Evolutionary conservation across 1,140 invertebrate genomes (phyloP).

Genomic region (Babylonia areolata): DNA sequence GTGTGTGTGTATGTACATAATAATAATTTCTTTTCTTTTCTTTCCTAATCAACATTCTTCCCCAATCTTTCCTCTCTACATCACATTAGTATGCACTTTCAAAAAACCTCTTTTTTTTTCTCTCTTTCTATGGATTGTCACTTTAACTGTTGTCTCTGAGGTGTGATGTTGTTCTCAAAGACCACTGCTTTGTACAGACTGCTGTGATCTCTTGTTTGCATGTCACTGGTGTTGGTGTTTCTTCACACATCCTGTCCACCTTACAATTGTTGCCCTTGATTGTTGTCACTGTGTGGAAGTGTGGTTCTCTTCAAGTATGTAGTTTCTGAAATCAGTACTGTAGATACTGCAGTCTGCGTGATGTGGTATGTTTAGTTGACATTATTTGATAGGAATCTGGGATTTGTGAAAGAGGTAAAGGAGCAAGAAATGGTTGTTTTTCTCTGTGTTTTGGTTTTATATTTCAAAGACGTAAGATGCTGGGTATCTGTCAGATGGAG

Average conservation of each 20-base stretch:
- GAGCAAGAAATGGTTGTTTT: too few species aligned
- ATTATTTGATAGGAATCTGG: too few species aligned
- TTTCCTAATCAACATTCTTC: not conserved
- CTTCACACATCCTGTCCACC: not conserved
- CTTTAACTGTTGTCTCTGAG: too few species aligned
- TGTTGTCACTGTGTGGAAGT: not conserved
- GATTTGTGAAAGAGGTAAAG: too few species aligned
- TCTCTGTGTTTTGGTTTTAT: too few species aligned
- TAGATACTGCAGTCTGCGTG: too few species aligned
- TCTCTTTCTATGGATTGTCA: not conserved
- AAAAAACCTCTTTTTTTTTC: not conserved
- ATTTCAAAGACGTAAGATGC: too few species aligned
- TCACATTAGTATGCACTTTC: not conserved
- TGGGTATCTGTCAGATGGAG: too few species aligned
- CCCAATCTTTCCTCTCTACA: not conserved
- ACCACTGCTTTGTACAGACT: not conserved
- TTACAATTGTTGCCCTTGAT: not conserved
- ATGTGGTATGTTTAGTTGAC: not conserved
- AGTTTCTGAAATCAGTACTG: not conserved
- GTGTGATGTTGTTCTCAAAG: too few species aligned
- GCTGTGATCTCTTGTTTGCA: not conserved
- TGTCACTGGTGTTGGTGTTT: not conserved
- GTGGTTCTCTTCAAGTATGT: not conserved
- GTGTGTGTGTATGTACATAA: not conserved
- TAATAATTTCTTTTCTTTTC: not conserved